phyloP scores from a whole-genome alignment of 1,140 invertebrate genomes.

The Apis laboriosa region DNA sequence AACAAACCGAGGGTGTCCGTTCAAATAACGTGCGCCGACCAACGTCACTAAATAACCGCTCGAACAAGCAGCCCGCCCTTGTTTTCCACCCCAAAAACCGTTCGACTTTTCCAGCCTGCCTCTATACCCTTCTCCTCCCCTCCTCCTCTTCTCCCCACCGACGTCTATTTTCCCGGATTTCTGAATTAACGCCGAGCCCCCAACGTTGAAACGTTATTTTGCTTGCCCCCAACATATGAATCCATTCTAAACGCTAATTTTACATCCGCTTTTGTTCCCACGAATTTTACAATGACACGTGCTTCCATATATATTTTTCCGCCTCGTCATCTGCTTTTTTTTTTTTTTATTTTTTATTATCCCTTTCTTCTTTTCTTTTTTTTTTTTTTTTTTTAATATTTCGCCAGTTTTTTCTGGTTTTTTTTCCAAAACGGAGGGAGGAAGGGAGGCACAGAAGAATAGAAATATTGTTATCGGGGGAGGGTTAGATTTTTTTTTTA shows the following conservation, averaged over 20 bases:
- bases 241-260: slow-evolving; percentile 38
- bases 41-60: slow-evolving; percentile 65
- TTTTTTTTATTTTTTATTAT: not conserved
- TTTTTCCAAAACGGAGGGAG: no score
- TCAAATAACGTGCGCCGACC: slow-evolving; percentile 64
- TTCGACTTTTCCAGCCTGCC: slow-evolving; percentile 51
- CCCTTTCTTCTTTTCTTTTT: not conserved
- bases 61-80: slow-evolving; percentile 54
- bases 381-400: not conserved
- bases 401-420: no score
- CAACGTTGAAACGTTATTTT: slow-evolving; percentile 17
- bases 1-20: slow-evolving; percentile 69
- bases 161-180: slow-evolving; percentile 37
- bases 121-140: not conserved
- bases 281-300: slow-evolving; percentile 1
- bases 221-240: not conserved
- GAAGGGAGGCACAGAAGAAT: no score
- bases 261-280: not conserved
- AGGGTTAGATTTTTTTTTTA: no score
- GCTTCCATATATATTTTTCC: not conserved
- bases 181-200: slow-evolving; percentile 32
- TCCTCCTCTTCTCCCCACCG: no score
- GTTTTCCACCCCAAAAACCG: slow-evolving; percentile 52
- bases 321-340: not conserved
- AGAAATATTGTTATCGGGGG: no score